Conservation (phyloP, 2,113 vertebrate genomes). For the Carlito syrichta region DNA sequence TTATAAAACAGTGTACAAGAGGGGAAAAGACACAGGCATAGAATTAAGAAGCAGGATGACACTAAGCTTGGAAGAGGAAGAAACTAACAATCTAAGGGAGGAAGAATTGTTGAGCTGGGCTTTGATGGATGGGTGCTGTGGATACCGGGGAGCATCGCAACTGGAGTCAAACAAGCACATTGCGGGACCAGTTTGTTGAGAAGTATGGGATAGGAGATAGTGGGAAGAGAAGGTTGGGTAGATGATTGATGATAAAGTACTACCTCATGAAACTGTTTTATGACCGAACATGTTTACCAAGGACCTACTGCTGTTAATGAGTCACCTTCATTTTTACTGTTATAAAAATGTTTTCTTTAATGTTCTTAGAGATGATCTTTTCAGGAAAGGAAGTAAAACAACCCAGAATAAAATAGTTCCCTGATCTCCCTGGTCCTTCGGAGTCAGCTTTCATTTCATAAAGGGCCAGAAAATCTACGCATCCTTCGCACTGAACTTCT, state of each 20-base stretch:
- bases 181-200: neutral
- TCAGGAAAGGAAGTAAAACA: neutral
- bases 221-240: neutral
- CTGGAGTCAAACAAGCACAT: neutral
- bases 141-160: neutral
- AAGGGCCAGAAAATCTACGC: neutral
- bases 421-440: neutral
- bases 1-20: neutral
- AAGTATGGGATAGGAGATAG: neutral
- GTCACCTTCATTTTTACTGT: neutral
- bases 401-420: neutral
- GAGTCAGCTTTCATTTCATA: neutral
- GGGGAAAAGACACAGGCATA: neutral
- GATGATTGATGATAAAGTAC: neutral
- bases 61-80: neutral
- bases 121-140: neutral
- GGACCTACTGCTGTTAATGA: neutral
- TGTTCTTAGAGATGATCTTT: neutral
- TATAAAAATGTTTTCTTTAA: neutral
- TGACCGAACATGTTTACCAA: neutral
- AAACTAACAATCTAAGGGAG: neutral
- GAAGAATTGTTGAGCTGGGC: neutral
- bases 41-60: neutral
- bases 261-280: neutral
- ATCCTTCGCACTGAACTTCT: neutral